Percentiles rank a stretch among this genome's conserved stretches.
Conservation (phyloP, 2,113 vertebrate species). For the Butorides virescens region DNA sequence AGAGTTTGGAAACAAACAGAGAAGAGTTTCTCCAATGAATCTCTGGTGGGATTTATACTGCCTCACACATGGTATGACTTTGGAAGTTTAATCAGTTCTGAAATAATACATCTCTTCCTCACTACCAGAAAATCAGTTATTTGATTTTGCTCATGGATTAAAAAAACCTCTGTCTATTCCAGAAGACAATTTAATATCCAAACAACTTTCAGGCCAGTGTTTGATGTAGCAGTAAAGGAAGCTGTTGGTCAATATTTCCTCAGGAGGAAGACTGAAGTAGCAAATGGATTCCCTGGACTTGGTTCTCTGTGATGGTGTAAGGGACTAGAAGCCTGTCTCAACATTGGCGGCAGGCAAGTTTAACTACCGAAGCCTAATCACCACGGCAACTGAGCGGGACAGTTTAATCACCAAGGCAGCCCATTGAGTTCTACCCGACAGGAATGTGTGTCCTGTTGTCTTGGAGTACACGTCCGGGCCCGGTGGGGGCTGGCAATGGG, state of each 20-base stretch:
- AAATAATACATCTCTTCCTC: background rate
- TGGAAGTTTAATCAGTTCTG: background rate
- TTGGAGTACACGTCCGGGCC: too few relatives aligned
- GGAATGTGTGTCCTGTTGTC: too few relatives aligned
- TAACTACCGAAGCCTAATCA: too few relatives aligned
- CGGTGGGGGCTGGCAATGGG: too few relatives aligned
- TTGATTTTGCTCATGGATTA: background rate
- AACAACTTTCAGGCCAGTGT: background rate
- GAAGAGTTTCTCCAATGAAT: background rate
- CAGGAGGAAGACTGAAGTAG: background rate
- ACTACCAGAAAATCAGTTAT: background rate
- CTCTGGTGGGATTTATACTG: background rate
- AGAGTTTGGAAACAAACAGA: background rate
- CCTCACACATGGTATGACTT: background rate
- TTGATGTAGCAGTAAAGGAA: background rate
- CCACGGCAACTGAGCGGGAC: too few relatives aligned
- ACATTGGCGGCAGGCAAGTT: too few relatives aligned
- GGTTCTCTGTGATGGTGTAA: background rate
- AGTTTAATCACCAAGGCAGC: too few relatives aligned
- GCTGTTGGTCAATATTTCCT: background rate
- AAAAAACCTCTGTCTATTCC: background rate
- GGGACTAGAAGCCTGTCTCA: too few relatives aligned
- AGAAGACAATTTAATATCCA: background rate
- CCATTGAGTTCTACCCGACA: too few relatives aligned
- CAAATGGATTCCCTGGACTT: background rate